Base-by-base conservation (phyloP, 1,140 invertebrate genomes). In the Drosophila lacertosa region DNA sequence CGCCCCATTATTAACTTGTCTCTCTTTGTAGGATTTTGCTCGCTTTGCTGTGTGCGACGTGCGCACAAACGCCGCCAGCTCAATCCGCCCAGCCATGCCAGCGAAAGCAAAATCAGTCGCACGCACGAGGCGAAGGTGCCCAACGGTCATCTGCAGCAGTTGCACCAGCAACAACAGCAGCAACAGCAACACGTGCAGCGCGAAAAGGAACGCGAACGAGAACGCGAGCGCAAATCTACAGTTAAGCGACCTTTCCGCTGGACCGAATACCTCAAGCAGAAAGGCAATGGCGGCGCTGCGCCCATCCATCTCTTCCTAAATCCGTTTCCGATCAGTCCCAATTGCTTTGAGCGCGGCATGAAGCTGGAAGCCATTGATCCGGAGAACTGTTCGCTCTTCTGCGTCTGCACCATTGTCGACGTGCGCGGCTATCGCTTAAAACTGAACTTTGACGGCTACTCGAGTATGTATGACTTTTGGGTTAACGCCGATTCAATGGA, bases 291-390 rank as follows among this genome's bases (percentile, higher is more conserved):
- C 11, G 47, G 35, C 15, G 84, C 90, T 0, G 96, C 96, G 0
- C 96, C 96, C 4, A 93, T 94, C 2, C 95, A 96, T 79, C 91
- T 97, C 4, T 97, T 97, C 75, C 94, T 95, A 72, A 95, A 96
- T 89, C 93, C 95, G 0, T 95, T 96, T 74, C 96, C 93, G 42
- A 95, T 93, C 84, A 92, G 75, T 42, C 93, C 95, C 75, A 97
- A 97, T 91, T 92, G 93, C 15, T 97, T 97, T 74, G 94, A 94
- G 92, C 93, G 95, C 53, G 97, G 97, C 9, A 98, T 98, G 97
- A 97, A 97, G 88, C 84, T 99, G 50, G 98, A 99, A 93, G 97
- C 97, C 0, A 97, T 98, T 63, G 98, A 99, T 92, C 97, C 97
- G 0, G 94, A 96, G 76, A 96, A 98, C 92, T 97, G 97, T 53